Evolutionary conservation across 1,140 invertebrate species (phyloP), one percentile per base, ranked within the genome.

Genomic region (Euwallacea fornicatus): DNA sequence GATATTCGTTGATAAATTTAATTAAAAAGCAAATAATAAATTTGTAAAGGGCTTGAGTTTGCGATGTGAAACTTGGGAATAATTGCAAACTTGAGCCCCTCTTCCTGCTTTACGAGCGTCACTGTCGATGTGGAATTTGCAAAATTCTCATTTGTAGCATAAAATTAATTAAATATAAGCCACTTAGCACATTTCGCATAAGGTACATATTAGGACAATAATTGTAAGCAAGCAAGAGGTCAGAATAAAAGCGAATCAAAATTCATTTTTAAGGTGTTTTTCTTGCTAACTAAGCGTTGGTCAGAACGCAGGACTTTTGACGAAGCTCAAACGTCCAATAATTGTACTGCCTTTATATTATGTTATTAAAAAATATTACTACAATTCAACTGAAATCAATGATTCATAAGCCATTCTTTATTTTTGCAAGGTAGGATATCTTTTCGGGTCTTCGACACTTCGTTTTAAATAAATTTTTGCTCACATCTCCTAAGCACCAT

Each of bases 1-100:
- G 69, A 71, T 71, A 71, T 66, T 66, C 58, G 44, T 71, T 71
- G 21, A 55, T 53, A 71, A 68, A 47, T 13, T n/a, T 67, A 58
- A 42, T 59, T 33, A 15, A 67, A 67, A 66, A 46, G 42, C 56
- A 69, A 61, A 42, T 46, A 3, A 61, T 15, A 56, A 16, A 11
- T 50, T 50, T 50, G 7, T 61, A 41, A 33, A 7, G 41, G 41
- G 10, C 33, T 41, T 33, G 13, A 46, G 61, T 63, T 65, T 56
- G 16, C 16, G n/a, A 9, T 13, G 9, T 56, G n/a, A 56, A 56
- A 56, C 16, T 50, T 33, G 21, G 4, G 21, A 33, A 33, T 33
- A 4, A 33, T 33, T 33, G 21, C 21, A 33, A 33, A 33, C 21
- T 33, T 54, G 16, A n/a, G 13, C 16, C 21, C 21, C 11, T 43